A percentile compares a stretch with the other conserved stretches of the same genome.
These are phyloP conservation scores for Epinephelus cyanopodus DNA, from an alignment of 2,113 vertebrate species.

Conservation along the genomic window DNA sequence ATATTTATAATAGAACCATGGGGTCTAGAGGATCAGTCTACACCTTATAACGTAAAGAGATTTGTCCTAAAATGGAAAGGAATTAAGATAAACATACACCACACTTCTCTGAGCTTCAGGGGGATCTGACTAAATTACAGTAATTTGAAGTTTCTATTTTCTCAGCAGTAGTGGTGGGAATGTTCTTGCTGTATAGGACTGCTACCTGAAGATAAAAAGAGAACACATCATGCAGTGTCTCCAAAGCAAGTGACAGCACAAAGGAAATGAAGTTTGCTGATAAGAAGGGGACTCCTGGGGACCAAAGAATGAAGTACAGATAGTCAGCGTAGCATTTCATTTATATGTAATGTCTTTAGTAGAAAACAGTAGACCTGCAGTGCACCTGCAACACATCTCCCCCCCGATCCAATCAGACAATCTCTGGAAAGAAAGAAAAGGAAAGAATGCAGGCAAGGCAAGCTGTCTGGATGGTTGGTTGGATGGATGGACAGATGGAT, in stretches of 20 bases:
- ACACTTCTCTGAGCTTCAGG: not conserved
- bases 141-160: constrained; percentile 15
- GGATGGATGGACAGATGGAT: constrained; percentile 61
- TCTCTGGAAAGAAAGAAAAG: not conserved
- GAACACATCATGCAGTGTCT: not conserved
- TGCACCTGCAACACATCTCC: not conserved
- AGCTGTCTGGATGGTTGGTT: not conserved
- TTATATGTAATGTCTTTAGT: not conserved
- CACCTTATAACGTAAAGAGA: not conserved
- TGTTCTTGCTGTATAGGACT: not conserved
- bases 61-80: not conserved
- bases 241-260: not conserved
- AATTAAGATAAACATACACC: constrained; percentile 25
- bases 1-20: not conserved
- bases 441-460: not conserved
- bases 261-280: constrained; percentile 17
- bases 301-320: not conserved
- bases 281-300: not conserved
- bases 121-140: constrained; percentile 15
- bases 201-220: not conserved
- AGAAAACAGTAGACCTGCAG: not conserved
- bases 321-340: not conserved
- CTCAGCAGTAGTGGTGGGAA: not conserved
- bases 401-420: not conserved
- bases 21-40: not conserved